A percentile compares a stretch with the other conserved stretches of the same genome.
phyloP scores from a whole-genome alignment of 2,888 invertebrate genomes.

The Microdon myrmicae region DNA sequence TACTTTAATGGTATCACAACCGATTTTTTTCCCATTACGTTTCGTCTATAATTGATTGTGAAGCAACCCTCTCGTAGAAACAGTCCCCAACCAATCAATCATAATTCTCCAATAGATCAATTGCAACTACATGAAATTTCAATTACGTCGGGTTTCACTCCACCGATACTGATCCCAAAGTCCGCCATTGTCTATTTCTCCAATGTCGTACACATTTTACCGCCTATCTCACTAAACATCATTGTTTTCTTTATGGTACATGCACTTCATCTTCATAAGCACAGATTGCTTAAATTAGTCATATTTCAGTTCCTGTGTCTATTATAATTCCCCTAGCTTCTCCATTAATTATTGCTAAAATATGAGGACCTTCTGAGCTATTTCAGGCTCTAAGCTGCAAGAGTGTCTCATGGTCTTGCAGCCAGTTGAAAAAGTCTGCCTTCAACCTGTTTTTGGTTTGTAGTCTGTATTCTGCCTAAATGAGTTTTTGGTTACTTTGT shows the following conservation, averaged over 20 bases:
- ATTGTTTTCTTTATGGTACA: neutral
- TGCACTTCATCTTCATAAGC: neutral
- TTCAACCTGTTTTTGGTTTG: neutral
- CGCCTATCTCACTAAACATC: neutral
- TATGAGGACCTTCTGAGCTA: conserved; percentile 1
- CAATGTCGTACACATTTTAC: too few species aligned
- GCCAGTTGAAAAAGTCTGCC: neutral
- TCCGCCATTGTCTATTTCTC: neutral
- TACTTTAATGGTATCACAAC: too few species aligned
- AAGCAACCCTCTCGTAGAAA: too few species aligned
- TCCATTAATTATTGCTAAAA: neutral
- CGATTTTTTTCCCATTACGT: too few species aligned
- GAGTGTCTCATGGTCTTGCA: neutral
- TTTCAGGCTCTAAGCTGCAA: neutral
- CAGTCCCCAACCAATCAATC: neutral
- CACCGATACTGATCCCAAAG: neutral
- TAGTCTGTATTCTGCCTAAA: neutral
- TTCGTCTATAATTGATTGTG: too few species aligned
- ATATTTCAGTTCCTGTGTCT: too few species aligned
- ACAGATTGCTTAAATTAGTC: neutral
- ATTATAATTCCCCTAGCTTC: neutral
- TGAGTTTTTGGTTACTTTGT: neutral
- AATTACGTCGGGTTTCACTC: neutral
- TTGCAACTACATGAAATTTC: neutral
- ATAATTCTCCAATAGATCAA: neutral